A percentile compares a stretch with the other conserved stretches of the same genome.
These are phyloP conservation scores for Carterocephalus palaemon DNA, from an alignment of 2,888 invertebrate genomes.

Conservation along the genomic window DNA sequence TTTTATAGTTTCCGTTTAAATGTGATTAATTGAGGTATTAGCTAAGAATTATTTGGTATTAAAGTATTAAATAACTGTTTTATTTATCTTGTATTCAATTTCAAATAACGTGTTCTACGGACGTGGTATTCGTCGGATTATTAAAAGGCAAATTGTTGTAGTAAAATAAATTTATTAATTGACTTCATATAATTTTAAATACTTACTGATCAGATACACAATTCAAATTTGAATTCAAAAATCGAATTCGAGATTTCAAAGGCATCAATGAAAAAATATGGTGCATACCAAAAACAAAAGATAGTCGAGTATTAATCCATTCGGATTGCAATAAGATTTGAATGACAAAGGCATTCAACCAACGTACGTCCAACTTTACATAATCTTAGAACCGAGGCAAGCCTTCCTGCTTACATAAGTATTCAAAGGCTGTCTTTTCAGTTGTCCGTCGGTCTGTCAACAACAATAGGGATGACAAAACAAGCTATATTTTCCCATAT, in stretches of 20 bases:
- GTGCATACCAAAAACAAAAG: neutral
- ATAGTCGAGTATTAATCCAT: constrained; percentile 10
- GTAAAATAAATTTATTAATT: too few species aligned
- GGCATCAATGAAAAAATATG: neutral
- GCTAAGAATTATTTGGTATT: constrained; percentile 27
- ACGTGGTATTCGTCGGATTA: too few species aligned
- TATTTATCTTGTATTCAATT: too few species aligned
- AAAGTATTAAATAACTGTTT: too few species aligned
- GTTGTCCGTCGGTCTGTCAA: constrained; percentile 72
- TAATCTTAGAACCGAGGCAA: constrained; percentile 41
- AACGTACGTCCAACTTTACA: constrained; percentile 41
- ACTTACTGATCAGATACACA: too few species aligned
- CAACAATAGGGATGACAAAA: constrained; percentile 73
- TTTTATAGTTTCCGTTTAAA: constrained; percentile 35
- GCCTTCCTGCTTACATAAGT: constrained; percentile 53
- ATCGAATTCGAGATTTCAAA: neutral
- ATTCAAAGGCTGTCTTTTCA: constrained; percentile 74
- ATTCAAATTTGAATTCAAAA: too few species aligned
- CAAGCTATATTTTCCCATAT: constrained; percentile 75
- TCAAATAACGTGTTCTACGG: too few species aligned
- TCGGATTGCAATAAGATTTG: constrained; percentile 29
- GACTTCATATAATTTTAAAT: too few species aligned
- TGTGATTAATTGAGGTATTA: constrained; percentile 39
- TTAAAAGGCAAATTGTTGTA: too few species aligned
- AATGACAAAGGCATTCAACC: constrained; percentile 31